These are phyloP conservation scores for Athalia circularis DNA, from an alignment of 2,888 invertebrate species.

Conservation along the genomic window DNA sequence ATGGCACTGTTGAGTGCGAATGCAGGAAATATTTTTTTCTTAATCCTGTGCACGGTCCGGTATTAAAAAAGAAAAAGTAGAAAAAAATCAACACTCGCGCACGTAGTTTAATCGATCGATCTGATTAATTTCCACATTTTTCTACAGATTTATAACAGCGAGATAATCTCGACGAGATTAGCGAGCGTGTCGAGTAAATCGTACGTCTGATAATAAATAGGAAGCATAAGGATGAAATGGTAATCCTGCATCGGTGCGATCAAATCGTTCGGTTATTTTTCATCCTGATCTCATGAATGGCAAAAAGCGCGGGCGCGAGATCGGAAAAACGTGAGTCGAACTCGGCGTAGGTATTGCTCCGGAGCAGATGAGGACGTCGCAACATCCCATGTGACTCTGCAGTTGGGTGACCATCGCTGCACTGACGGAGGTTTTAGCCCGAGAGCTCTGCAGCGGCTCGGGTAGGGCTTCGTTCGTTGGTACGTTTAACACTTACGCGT, in stretches of 20 bases:
- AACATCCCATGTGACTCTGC: slow-evolving; percentile 60
- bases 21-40: neutral
- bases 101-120: too few relatives aligned
- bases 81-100: too few relatives aligned
- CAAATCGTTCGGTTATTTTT: too few relatives aligned
- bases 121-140: too few relatives aligned
- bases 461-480: slow-evolving; percentile 62
- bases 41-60: too few relatives aligned
- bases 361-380: slow-evolving; percentile 46
- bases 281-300: neutral
- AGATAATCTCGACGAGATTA: too few relatives aligned
- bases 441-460: slow-evolving; percentile 51
- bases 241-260: too few relatives aligned
- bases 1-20: neutral
- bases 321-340: neutral
- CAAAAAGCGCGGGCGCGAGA: neutral
- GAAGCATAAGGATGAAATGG: too few relatives aligned
- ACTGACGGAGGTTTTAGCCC: slow-evolving; percentile 63
- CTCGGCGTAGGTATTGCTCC: neutral
- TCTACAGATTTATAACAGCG: too few relatives aligned
- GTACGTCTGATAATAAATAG: too few relatives aligned
- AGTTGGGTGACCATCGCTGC: slow-evolving; percentile 70
- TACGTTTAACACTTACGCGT: slow-evolving; percentile 35
- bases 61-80: too few relatives aligned
- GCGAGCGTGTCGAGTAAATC: too few relatives aligned